Base-by-base conservation (phyloP, 2,888 invertebrate species). In the Microplitis manilae region DNA sequence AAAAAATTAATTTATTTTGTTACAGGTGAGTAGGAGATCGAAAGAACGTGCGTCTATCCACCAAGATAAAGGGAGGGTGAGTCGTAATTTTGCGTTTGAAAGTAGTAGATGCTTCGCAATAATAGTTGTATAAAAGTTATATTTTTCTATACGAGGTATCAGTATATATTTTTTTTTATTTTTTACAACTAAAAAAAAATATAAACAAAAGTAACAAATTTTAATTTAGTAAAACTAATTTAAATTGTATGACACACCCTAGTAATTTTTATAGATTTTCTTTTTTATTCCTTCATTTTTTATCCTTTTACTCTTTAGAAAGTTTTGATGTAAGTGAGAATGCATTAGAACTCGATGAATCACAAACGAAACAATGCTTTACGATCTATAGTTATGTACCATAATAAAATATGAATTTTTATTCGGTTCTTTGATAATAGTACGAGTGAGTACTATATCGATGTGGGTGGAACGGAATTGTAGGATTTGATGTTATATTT, bases 1-100 rank as follows among this genome's bases (percentile, higher is more conserved):
- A 62, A 62, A 30, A 17, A 74, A 61, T 68, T 73, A 39, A 80
- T 83, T 79, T 80, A 82, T 79, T 78, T 74, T 86, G 81, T 88
- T 88, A 38, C 85, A 88, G 88, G 88, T 88, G 86, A 88, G 88
- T 88, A 86, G 86, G 84, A 84, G 84, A 77, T 83, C 86, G 75
- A 85, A 85, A 86, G 84, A 87, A 80, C 83, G 82, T 77, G 84
- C 79, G 80, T 83, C 85, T 82, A 77, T 83, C 73, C 81, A 80
- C 79, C 83, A 82, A 82, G 84, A 85, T 77, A 81, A 79, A 79
- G 85, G 80, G 83, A 84, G 86, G 87, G 87, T 87, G 86, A 87
- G 87, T 87, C 80, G 71, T 79, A 80, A 75, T 74, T 74, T 79
- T 79, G 79, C 75, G 75, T 75, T 60, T 41, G 69, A 79, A 81